These are phyloP conservation scores for human (Homo sapiens) DNA, from an alignment of 2,113 vertebrate species.

Conservation along the genomic window DNA sequence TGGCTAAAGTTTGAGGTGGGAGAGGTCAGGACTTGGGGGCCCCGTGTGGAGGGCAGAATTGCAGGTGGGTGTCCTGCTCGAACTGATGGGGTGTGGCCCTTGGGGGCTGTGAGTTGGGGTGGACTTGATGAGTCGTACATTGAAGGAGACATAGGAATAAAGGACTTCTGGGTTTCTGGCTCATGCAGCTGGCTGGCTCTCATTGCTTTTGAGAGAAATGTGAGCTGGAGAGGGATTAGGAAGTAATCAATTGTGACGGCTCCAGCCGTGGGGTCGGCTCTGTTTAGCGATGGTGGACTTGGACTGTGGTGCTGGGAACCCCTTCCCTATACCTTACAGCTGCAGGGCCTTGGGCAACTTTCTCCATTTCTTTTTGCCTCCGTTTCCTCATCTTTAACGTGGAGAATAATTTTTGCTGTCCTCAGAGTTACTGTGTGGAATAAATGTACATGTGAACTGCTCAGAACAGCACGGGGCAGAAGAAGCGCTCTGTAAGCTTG, in stretches of 20 bases:
- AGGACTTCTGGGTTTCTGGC: neutral
- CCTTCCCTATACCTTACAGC: neutral
- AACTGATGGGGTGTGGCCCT: neutral
- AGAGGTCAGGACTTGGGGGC: neutral
- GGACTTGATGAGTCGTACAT: neutral
- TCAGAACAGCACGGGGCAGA: neutral
- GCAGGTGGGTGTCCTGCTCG: neutral
- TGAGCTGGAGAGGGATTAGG: neutral
- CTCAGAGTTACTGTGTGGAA: neutral
- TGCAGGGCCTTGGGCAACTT: neutral
- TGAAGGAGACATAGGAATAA: neutral
- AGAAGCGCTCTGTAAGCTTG: too few relatives aligned
- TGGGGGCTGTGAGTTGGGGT: neutral
- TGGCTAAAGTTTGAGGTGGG: neutral
- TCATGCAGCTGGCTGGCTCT: neutral
- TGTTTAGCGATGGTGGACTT: neutral
- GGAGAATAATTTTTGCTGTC: neutral
- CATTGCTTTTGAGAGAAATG: neutral
- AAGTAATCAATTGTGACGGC: neutral
- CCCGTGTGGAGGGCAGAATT: neutral
- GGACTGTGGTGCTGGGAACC: neutral
- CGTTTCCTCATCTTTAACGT: neutral
- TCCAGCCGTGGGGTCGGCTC: neutral
- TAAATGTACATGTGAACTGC: neutral
- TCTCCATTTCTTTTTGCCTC: neutral